These are phyloP conservation scores for Fulica atra DNA, from an alignment of 2,113 vertebrate genomes.

Conservation along the genomic window DNA sequence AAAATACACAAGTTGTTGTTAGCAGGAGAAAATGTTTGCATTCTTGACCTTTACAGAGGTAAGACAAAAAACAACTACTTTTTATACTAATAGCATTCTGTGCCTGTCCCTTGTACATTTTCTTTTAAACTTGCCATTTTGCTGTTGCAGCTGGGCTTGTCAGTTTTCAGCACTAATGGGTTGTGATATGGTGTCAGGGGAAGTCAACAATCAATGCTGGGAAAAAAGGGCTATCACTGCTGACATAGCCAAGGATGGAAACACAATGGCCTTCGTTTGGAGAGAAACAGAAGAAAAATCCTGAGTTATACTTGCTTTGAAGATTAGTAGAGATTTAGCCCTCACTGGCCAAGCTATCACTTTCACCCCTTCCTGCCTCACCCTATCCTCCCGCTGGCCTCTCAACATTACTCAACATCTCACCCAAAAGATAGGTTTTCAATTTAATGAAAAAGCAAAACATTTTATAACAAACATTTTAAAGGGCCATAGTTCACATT, in stretches of 20 bases:
- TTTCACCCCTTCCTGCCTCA: conserved; percentile 35
- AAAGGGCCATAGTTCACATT: background rate
- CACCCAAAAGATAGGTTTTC: background rate
- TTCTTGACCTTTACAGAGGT: conserved; percentile 47
- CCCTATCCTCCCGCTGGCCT: conserved; percentile 1
- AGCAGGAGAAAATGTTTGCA: conserved; percentile 38
- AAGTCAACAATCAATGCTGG: conserved; percentile 81
- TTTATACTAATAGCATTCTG: conserved; percentile 47
- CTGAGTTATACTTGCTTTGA: conserved; percentile 66
- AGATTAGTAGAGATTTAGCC: conserved; percentile 70
- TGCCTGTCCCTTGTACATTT: conserved; percentile 64
- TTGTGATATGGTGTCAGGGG: conserved; percentile 81
- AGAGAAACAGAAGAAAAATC: conserved; percentile 73
- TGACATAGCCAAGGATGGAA: conserved; percentile 73
- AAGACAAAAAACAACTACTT: conserved; percentile 25
- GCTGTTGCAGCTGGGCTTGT: conserved; percentile 76
- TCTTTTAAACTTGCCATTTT: conserved; percentile 77
- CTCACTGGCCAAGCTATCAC: conserved; percentile 38
- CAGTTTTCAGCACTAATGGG: conserved; percentile 82
- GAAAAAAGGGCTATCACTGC: conserved; percentile 64
- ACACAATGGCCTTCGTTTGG: conserved; percentile 61
- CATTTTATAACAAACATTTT: background rate
- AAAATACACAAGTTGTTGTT: conserved; percentile 20
- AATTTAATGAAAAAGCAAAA: background rate
- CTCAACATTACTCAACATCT: background rate